These are phyloP conservation scores for Polyodon spathula DNA, from an alignment of 2,113 vertebrate genomes.

Conservation along the genomic window DNA sequence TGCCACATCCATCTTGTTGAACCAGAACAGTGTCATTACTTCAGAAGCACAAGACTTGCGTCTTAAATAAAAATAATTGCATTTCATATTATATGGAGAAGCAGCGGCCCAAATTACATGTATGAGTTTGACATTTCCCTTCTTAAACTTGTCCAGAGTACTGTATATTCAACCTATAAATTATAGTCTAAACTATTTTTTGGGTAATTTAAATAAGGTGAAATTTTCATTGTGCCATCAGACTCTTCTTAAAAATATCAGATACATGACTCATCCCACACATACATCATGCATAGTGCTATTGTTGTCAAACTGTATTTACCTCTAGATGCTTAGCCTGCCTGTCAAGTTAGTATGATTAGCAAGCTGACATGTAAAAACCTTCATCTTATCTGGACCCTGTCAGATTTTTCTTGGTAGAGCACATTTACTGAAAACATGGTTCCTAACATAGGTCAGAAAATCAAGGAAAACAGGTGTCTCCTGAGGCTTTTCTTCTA, in stretches of 20 bases:
- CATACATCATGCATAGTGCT: background rate
- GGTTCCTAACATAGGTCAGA: background rate
- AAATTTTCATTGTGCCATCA: too few species aligned
- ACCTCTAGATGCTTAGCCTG: background rate
- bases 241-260: background rate
- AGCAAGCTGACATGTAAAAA: background rate
- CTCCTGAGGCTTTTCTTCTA: constrained; percentile 3
- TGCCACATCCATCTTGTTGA: too few species aligned
- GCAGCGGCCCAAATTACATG: too few species aligned
- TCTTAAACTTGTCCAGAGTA: too few species aligned
- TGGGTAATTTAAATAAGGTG: too few species aligned
- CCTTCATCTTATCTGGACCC: background rate
- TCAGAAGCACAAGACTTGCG: too few species aligned
- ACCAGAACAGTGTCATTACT: too few species aligned
- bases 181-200: too few species aligned
- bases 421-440: background rate
- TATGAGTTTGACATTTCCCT: too few species aligned
- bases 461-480: background rate
- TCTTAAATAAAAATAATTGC: too few species aligned
- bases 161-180: too few species aligned
- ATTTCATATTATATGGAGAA: too few species aligned
- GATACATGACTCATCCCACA: background rate
- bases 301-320: background rate
- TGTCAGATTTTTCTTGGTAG: background rate
- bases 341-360: constrained; percentile 3